Evolutionary conservation across 2,797 vertebrate species (phyloP), one percentile per base, ranked within the genome.

Genomic region (Bovichtus variegatus): DNA sequence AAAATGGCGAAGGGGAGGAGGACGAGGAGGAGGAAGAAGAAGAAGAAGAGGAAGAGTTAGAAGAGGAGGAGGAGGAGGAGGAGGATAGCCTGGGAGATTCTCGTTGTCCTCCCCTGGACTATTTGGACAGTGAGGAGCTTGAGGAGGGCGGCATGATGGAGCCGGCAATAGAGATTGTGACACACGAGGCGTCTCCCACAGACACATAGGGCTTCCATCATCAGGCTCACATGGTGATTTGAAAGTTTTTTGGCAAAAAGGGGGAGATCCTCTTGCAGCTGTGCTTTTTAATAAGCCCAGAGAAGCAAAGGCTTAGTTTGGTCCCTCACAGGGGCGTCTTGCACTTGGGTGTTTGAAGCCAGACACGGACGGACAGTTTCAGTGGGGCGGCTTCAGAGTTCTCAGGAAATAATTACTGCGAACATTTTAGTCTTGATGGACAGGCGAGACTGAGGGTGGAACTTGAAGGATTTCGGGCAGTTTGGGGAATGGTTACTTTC

Each of bases 371-470:
- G 74, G 89, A 91, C 80, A 78, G 92, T 92, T 93, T 92, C 76
- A 79, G 91, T 54, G 85, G 74, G 79, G 93, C 88, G 89, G 92
- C 93, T 93, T 94, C 91, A 63, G 94, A 96, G 96, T 94, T 97
- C 97, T 97, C 97, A 97, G 97, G 97, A 97, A 97, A 95, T 96
- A 96, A 94, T 94, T 87, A 94, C 93, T 93, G 91, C 90, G 89
- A 94, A 96, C 92, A 94, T 96, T 97, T 94, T 94, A 91, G 89
- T 94, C 92, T 87, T 88, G 91, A 93, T 73, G 89, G 85, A 94
- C 87, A 71, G 90, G 88, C 92, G 82, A 91, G 89, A 91, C 81
- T 78, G 76, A 81, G 13, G 59, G 90, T 87, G 92, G 92, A 92
- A 89, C 76, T 89, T 90, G 93, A 95, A 91, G 93, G 94, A 88